These are phyloP conservation scores for Platalea minor DNA, from an alignment of 2,797 vertebrate genomes.

Conservation along the genomic window DNA sequence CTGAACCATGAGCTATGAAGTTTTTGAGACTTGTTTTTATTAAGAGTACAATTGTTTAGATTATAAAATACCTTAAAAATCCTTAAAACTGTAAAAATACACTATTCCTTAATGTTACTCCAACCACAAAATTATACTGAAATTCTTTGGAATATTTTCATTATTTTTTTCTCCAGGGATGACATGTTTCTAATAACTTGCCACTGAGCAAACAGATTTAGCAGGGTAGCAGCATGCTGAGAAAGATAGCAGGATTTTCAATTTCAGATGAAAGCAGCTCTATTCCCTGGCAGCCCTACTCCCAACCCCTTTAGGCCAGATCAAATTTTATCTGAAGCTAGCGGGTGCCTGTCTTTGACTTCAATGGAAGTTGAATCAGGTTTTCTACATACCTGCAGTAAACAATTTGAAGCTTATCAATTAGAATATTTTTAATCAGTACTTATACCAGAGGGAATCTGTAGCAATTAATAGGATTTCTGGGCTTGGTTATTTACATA, in stretches of 20 bases:
- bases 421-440: conserved; percentile 16
- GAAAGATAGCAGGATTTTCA: conserved; percentile 66
- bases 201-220: conserved; percentile 60
- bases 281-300: conserved; percentile 42
- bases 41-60: background rate
- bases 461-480: conserved; percentile 34
- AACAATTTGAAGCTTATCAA: conserved; percentile 44
- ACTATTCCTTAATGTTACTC: background rate
- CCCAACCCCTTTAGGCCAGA: conserved; percentile 50
- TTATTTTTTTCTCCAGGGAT: conserved; percentile 27
- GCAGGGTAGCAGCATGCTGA: conserved; percentile 50
- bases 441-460: conserved; percentile 20
- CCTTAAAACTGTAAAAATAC: background rate
- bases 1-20: background rate
- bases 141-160: conserved; percentile 28
- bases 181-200: conserved; percentile 62
- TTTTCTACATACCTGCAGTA: conserved; percentile 34
- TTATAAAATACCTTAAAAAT: background rate
- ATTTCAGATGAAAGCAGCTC: conserved; percentile 65
- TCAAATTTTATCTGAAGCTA: conserved; percentile 49
- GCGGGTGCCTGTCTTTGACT: background rate
- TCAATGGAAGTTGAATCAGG: conserved; percentile 5
- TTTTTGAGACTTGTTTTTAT: background rate
- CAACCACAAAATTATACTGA: background rate
- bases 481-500: conserved; percentile 43